Percentiles rank a stretch among this genome's conserved stretches.
Conservation (phyloP, 2,113 vertebrate species). For the Tauraco erythrolophus region DNA sequence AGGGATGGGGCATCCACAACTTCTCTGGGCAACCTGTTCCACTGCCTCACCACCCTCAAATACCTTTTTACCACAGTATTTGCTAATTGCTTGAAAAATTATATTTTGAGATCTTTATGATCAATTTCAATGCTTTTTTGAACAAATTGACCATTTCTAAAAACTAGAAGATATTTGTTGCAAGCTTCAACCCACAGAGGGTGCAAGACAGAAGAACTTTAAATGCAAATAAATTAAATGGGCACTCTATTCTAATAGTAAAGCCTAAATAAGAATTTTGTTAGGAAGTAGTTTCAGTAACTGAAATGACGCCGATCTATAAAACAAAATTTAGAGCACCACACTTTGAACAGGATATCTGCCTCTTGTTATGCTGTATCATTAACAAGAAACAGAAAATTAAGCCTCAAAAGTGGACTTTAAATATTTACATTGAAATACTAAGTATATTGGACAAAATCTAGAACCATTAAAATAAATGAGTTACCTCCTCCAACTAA, state of each 20-base stretch:
- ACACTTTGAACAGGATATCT: background rate
- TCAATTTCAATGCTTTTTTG: background rate
- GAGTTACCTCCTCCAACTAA: background rate
- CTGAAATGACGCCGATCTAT: background rate
- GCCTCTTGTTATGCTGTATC: background rate
- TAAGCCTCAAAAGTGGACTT: background rate
- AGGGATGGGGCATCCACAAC: too few relatives aligned
- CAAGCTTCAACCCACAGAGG: background rate
- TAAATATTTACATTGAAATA: background rate
- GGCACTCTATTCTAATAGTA: background rate
- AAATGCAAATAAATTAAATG: background rate
- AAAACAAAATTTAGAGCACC: background rate
- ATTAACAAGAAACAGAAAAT: background rate
- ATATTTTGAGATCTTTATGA: background rate
- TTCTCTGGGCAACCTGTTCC: too few relatives aligned
- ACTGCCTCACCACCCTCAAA: background rate
- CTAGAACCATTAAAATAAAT: background rate
- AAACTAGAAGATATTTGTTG: background rate
- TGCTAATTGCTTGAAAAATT: background rate
- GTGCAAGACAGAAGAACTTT: background rate
- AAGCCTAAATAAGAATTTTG: background rate
- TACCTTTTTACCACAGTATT: background rate
- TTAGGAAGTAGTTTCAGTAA: background rate
- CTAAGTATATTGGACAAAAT: background rate
- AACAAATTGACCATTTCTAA: background rate